Conservation (phyloP, 1,140 invertebrate genomes). For the Trichomalopsis sarcophagae region DNA sequence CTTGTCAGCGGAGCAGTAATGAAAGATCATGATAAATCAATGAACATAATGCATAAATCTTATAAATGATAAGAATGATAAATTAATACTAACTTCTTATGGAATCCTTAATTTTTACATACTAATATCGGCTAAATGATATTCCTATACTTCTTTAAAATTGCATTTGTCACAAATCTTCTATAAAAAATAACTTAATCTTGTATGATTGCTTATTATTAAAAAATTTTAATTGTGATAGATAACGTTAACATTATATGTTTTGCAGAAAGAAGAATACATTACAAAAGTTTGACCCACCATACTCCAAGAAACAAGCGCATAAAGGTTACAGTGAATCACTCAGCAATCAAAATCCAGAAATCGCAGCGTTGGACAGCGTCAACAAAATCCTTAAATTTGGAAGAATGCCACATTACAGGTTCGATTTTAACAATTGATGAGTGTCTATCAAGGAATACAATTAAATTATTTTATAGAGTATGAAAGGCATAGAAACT, state of each 20-base stretch:
- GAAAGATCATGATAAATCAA: too few relatives aligned
- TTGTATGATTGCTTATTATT: neutral
- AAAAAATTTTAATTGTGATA: neutral
- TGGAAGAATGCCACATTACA: conserved; percentile 86
- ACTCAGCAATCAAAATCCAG: conserved; percentile 78
- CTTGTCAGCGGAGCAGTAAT: too few relatives aligned
- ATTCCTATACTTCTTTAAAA: too few relatives aligned
- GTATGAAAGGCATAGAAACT: too few relatives aligned
- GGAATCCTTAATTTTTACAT: too few relatives aligned
- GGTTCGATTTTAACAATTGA: conserved; percentile 74
- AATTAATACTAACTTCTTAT: too few relatives aligned
- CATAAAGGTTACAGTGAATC: conserved; percentile 81
- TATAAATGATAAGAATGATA: too few relatives aligned
- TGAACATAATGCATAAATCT: too few relatives aligned
- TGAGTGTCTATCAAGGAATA: neutral
- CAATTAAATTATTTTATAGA: too few relatives aligned
- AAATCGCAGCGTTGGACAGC: conserved; percentile 82
- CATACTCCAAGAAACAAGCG: conserved; percentile 88
- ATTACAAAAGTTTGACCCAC: conserved; percentile 89
- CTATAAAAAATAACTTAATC: too few relatives aligned
- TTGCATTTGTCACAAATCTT: too few relatives aligned
- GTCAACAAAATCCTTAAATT: conserved; percentile 87
- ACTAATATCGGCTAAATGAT: too few relatives aligned
- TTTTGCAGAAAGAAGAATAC: conserved; percentile 87
- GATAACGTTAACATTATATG: neutral